Evolutionary conservation across 2,113 vertebrate species (phyloP).

Genomic region (Ciconia maguari): DNA sequence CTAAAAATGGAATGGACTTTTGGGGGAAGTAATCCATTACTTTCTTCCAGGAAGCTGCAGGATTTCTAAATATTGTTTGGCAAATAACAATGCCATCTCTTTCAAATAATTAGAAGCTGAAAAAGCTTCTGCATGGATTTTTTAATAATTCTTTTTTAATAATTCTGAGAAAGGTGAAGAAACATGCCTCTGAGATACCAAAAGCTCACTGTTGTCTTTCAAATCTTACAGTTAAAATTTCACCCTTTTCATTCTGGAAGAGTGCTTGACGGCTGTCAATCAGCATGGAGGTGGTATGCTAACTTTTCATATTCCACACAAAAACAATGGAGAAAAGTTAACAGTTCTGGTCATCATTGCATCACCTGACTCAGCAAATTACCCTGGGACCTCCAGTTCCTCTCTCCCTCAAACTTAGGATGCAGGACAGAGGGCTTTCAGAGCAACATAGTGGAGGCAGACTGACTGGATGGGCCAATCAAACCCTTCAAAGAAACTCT

Average conservation of each 20-base stretch:
- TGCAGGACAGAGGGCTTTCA: not conserved
- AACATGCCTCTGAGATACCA: not conserved
- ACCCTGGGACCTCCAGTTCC: not conserved
- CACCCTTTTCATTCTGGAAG: not conserved
- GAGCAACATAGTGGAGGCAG: not conserved
- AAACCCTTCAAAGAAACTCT: not conserved
- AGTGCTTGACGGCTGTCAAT: conserved; percentile 1
- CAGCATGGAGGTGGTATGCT: not conserved
- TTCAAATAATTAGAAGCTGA: not conserved
- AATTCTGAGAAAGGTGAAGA: not conserved
- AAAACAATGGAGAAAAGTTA: not conserved
- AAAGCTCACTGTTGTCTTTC: not conserved
- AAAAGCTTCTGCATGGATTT: not conserved
- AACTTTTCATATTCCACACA: conserved; percentile 6
- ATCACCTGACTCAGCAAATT: not conserved
- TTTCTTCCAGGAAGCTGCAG: not conserved
- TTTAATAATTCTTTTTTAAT: not conserved
- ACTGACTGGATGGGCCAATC: not conserved
- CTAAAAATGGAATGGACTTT: conserved; percentile 16
- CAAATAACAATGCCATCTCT: not conserved
- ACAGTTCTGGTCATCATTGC: conserved; percentile 11
- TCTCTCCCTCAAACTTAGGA: not conserved
- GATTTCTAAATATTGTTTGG: not conserved
- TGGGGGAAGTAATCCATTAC: not conserved
- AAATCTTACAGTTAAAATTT: not conserved